A percentile compares a stretch with the other conserved stretches of the same genome.
phyloP scores from a whole-genome alignment of 2,113 vertebrate genomes.

The Bubo bubo region DNA sequence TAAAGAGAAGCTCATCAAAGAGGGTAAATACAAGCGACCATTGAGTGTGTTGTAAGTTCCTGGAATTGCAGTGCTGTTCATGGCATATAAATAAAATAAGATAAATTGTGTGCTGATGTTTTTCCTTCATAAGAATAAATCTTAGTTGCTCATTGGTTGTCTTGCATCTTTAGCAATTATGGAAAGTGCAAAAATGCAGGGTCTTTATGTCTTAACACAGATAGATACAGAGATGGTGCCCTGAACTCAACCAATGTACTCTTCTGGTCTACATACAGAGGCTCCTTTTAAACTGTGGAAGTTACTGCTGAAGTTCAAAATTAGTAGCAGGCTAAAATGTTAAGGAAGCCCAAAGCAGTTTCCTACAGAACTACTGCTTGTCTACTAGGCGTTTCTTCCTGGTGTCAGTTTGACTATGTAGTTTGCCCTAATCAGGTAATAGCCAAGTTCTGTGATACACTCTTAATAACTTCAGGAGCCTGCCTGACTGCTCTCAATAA shows the following conservation, averaged over 20 bases:
- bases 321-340: not conserved
- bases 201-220: not conserved
- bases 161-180: not conserved
- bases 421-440: not conserved
- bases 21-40: constrained; percentile 77
- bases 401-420: not conserved
- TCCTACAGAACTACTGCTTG: not conserved
- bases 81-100: constrained; percentile 27
- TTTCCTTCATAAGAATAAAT: constrained; percentile 69
- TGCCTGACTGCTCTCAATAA: not conserved
- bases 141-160: not conserved
- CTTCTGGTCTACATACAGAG: not conserved
- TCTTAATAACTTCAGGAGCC: not conserved
- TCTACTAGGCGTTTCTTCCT: not conserved
- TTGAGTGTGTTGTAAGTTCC: constrained; percentile 76
- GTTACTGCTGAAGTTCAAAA: not conserved
- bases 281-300: not conserved
- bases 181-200: not conserved
- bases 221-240: not conserved
- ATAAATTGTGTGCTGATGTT: not conserved
- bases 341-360: not conserved
- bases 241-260: not conserved
- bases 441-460: not conserved
- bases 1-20: constrained; percentile 77
- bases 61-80: not conserved